Percentiles rank a stretch among this genome's conserved stretches.
phyloP scores from a whole-genome alignment of 1,140 invertebrate species.

The Dendroctonus ponderosae region DNA sequence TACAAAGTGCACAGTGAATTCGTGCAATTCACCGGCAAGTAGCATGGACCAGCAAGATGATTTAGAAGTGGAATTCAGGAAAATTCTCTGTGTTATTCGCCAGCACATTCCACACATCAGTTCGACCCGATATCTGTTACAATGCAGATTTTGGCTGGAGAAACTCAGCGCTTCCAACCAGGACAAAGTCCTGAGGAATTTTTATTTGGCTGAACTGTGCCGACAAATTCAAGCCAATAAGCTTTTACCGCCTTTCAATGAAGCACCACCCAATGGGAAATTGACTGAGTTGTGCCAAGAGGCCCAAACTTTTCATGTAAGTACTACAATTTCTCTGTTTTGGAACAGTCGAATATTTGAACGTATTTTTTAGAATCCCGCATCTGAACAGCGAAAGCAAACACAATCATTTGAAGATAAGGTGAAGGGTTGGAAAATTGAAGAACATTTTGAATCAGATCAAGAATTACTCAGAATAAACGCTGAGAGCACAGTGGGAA shows the following conservation, averaged over 20 bases:
- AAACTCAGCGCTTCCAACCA: conserved; percentile 44
- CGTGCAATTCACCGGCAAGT: background rate
- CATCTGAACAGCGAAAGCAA: no score
- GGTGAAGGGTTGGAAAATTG: background rate
- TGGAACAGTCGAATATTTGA: no score
- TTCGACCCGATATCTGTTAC: conserved; percentile 38
- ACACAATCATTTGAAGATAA: background rate
- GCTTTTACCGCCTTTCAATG: conserved; percentile 47
- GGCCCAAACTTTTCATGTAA: no score
- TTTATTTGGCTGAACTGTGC: conserved; percentile 49
- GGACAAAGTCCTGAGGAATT: conserved; percentile 49
- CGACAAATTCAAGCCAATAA: conserved; percentile 46
- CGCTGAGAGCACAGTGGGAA: background rate
- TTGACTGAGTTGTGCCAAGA: background rate
- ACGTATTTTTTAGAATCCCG: no score
- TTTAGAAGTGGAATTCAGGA: conserved; percentile 50
- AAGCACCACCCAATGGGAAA: conserved; percentile 40
- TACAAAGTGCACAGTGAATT: conserved; percentile 9
- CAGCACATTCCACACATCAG: conserved; percentile 46
- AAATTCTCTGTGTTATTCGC: conserved; percentile 44
- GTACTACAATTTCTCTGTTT: no score
- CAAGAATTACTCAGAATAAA: background rate
- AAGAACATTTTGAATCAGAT: background rate
- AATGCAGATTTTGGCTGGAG: conserved; percentile 51
- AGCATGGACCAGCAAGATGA: conserved; percentile 18